Evolutionary conservation across 2,113 vertebrate species (phyloP).

Genomic region (Cisticola juncidis): DNA sequence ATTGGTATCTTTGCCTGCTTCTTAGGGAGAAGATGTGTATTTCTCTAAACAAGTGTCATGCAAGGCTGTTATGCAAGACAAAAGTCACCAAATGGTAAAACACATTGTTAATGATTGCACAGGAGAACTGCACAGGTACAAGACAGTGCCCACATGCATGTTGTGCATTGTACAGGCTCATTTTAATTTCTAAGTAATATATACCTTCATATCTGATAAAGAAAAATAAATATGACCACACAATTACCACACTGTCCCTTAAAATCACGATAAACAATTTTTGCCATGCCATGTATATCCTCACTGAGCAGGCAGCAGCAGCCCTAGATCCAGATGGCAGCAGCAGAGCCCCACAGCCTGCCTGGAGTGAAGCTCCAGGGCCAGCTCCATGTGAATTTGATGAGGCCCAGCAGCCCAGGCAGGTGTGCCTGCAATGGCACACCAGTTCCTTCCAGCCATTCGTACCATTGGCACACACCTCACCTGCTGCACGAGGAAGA

Average conservation of each 20-base stretch:
- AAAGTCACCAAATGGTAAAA: background rate
- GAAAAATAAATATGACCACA: background rate
- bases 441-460: fast-evolving
- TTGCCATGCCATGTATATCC: fast-evolving
- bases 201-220: background rate
- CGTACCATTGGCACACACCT: fast-evolving
- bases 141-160: background rate
- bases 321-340: background rate
- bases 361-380: background rate
- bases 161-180: background rate
- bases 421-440: fast-evolving
- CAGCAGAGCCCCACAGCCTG: background rate
- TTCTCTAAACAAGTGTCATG: background rate
- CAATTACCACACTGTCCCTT: background rate
- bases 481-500: background rate
- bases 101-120: background rate
- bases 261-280: background rate
- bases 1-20: background rate
- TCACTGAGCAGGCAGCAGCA: background rate
- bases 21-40: background rate
- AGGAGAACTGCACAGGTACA: background rate
- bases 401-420: background rate
- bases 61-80: background rate
- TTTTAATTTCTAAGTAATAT: background rate
- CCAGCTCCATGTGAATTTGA: background rate